Percentiles rank a stretch among this genome's conserved stretches.
Evolutionary conservation across 2,888 invertebrate species (phyloP).

Genomic region (Lamellibrachia columna): DNA sequence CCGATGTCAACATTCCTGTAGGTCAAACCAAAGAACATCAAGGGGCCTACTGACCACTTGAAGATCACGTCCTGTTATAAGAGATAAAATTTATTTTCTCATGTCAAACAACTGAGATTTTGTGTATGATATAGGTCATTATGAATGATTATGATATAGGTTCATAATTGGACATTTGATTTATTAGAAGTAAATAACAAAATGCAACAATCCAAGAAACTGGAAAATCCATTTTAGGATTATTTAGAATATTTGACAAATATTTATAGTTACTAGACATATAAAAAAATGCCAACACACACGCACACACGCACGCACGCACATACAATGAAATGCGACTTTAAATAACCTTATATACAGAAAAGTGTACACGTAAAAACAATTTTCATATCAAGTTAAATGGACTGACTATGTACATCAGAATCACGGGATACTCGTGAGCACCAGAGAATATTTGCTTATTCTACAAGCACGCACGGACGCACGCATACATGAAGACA

Average conservation of each 20-base stretch:
- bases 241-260: not conserved
- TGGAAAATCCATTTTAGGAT: not conserved
- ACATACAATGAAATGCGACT: not conserved
- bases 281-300: not conserved
- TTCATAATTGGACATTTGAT: too few relatives aligned
- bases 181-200: too few relatives aligned
- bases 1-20: not conserved
- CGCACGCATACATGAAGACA: not conserved
- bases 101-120: not conserved
- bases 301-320: not conserved
- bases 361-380: not conserved
- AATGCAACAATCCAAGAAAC: too few relatives aligned
- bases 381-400: not conserved
- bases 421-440: not conserved
- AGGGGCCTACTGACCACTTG: not conserved
- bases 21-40: not conserved
- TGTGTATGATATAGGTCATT: not conserved
- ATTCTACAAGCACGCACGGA: not conserved
- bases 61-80: not conserved
- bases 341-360: not conserved
- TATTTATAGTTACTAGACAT: not conserved
- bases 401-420: not conserved
- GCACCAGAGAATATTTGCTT: not conserved
- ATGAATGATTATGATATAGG: not conserved
- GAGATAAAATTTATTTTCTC: not conserved